Base-by-base conservation (phyloP, 2,113 vertebrate genomes). In the Periophthalmodon schlosseri region DNA sequence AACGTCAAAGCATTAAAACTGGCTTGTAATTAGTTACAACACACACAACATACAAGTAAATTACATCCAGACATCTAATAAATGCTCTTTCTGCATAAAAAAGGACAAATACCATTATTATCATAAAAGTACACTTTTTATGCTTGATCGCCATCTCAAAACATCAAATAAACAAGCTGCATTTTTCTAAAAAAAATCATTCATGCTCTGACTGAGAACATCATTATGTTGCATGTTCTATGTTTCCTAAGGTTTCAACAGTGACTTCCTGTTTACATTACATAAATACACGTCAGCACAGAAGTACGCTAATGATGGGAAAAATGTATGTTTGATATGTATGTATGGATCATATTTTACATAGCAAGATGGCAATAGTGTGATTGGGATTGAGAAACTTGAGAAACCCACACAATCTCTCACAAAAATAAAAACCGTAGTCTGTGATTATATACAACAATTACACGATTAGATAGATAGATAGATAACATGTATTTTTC, bases 221-320 rank as follows among this genome's bases (percentile, higher is more conserved):
- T 49, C 2, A 4, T 15, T 6, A 50, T 6, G 4, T 50, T 52
- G 18, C 49, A 18, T 52, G 11, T 44, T 44, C 9, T 44, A 44
- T 44, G 39, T 11, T 10, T 9, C 39, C 39, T 10, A 44, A 44
- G 9, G 16, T 52, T 52, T 52, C 16, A 52, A 20, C 49, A 52
- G 21, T n/a, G 23, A 83, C 82, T 76, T 84, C 80, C 78, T 86
- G 78, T 82, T 84, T 84, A 80, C 64, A 63, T 57, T 21, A 13
- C 9, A 23, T 16, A 20, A 63, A 3, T 21, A 13, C 56, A 57
- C 33, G 3, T 8, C 9, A 33, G 28, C 10, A n/a, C 7, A 9
- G 16, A 0, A 36, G 61, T 36, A 18, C 24, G 33, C 36, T 36
- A 36, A 15, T 64, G 61, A 20, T 1, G 15, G 28, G 24, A 23